Conservation (phyloP, 2,888 invertebrate species). For the Coelopa pilipes region DNA sequence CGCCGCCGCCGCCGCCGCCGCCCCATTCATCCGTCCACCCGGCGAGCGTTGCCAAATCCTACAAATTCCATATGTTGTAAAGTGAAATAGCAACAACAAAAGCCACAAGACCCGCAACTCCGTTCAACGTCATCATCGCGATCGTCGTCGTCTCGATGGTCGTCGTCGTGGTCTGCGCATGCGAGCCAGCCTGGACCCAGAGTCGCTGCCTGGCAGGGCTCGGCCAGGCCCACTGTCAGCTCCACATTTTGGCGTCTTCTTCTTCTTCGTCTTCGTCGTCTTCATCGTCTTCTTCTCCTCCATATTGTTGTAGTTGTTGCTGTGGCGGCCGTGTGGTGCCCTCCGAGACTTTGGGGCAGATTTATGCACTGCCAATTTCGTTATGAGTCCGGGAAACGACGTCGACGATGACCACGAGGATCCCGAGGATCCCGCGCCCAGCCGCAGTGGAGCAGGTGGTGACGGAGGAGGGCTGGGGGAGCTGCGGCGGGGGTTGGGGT, state of each 20-base stretch:
- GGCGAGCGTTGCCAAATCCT: slow-evolving; percentile 19
- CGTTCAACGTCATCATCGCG: not conserved
- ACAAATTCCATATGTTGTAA: slow-evolving; percentile 29
- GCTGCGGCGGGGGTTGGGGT: not conserved
- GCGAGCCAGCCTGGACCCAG: slow-evolving; percentile 40
- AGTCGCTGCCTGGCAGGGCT: slow-evolving; percentile 23
- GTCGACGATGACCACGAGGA: too few relatives aligned
- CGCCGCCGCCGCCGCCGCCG: not conserved
- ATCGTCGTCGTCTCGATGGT: not conserved
- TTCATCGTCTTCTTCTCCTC: not conserved
- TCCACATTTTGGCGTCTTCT: slow-evolving; percentile 18
- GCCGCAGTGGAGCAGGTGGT: too few relatives aligned
- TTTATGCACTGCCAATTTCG: slow-evolving; percentile 39
- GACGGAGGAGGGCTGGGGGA: not conserved
- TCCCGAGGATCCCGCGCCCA: too few relatives aligned
- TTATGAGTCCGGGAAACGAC: slow-evolving; percentile 30
- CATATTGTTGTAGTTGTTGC: too few relatives aligned
- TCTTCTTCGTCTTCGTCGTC: not conserved
- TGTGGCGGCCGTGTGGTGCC: not conserved
- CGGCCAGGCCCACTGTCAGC: slow-evolving; percentile 34
- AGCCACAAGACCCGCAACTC: not conserved
- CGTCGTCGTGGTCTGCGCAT: slow-evolving; percentile 18
- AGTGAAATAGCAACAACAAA: slow-evolving; percentile 2
- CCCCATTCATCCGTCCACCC: too few relatives aligned
- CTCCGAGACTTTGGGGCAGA: slow-evolving; percentile 35